Percentiles rank a stretch among this genome's conserved stretches.
Conservation (phyloP, 37 sponge, comb jelly and placozoan genomes). For the Axinella damicornis region DNA sequence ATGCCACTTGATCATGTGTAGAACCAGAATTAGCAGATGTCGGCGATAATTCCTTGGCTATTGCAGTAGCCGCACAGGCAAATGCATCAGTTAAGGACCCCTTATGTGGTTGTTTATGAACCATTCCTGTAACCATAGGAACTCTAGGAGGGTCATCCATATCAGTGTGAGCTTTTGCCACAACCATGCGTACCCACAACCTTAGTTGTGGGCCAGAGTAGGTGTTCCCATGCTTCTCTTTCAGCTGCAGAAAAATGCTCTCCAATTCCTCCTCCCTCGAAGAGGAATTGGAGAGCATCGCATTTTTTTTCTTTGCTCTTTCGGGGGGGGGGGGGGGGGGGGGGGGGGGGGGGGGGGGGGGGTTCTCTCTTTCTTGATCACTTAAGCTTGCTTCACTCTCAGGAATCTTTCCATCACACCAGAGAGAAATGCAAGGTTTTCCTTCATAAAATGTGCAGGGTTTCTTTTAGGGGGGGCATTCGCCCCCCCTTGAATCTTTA, state of each 20-base stretch:
- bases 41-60: constrained; percentile 9
- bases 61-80: constrained; percentile 1
- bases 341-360: neutral
- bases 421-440: constrained; percentile 1
- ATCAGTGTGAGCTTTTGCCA: constrained; percentile 3
- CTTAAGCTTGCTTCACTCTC: neutral
- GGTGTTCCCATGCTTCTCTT: constrained; percentile 21
- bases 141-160: constrained; percentile 26
- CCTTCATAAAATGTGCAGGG: neutral
- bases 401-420: constrained; percentile 9
- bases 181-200: constrained; percentile 35
- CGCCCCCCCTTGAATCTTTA: no score
- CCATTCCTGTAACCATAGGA: constrained; percentile 23
- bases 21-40: neutral
- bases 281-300: neutral
- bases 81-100: constrained; percentile 1
- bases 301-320: constrained; percentile 6
- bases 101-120: neutral
- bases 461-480: no score
- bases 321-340: neutral
- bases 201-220: constrained; percentile 34
- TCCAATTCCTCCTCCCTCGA: constrained; percentile 23
- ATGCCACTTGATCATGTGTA: neutral
- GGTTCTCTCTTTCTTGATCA: neutral
- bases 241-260: constrained; percentile 12